A percentile compares a stretch with the other conserved stretches of the same genome.
phyloP scores from a whole-genome alignment of 2,797 vertebrate species.

The Glyptemys insculpta region DNA sequence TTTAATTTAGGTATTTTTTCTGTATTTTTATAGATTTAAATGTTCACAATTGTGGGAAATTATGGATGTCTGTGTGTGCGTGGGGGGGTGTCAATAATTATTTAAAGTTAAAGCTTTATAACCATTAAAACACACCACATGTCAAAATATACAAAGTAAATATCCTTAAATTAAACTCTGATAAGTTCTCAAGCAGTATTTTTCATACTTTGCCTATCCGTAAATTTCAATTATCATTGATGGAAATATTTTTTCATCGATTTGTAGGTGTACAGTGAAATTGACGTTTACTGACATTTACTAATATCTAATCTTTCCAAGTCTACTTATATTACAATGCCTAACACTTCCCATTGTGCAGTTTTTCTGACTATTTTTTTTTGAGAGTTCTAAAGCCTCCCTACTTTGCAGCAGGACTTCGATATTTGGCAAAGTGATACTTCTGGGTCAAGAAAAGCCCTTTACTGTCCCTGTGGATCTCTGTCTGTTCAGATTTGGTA shows the following conservation, averaged over 20 bases:
- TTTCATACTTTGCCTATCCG: neutral
- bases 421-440: neutral
- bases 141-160: neutral
- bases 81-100: neutral
- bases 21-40: neutral
- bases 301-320: neutral
- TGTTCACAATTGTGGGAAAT: neutral
- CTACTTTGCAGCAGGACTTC: neutral
- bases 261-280: neutral
- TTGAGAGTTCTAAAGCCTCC: neutral
- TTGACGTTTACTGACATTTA: neutral
- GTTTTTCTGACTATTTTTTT: neutral
- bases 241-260: neutral
- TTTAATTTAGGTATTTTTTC: neutral
- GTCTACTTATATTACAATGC: neutral
- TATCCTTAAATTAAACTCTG: neutral
- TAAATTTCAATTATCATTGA: neutral
- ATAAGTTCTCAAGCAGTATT: neutral
- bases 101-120: neutral
- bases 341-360: neutral
- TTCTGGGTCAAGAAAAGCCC: neutral
- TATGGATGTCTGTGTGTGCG: neutral
- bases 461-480: neutral
- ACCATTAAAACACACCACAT: neutral
- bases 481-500: neutral